These are phyloP conservation scores for Channa striata DNA, from an alignment of 2,797 vertebrate genomes.

Conservation along the genomic window DNA sequence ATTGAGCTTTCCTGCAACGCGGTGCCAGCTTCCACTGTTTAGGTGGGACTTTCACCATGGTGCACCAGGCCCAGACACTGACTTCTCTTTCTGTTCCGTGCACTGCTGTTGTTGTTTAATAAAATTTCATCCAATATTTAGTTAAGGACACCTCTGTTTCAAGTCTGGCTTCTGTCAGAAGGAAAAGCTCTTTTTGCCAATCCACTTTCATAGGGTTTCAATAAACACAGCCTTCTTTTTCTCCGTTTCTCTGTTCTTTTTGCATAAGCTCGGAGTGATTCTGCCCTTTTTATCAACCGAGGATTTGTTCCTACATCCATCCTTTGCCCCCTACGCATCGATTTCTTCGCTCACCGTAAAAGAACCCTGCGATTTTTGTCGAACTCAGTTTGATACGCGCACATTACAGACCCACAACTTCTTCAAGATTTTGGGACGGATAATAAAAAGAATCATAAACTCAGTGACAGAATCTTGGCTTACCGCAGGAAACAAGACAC, in stretches of 20 bases:
- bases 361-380: slow-evolving; percentile 51
- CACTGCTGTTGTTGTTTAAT: slow-evolving; percentile 75
- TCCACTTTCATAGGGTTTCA: slow-evolving; percentile 74
- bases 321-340: slow-evolving; percentile 42
- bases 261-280: slow-evolving; percentile 19
- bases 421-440: slow-evolving; percentile 49
- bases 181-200: slow-evolving; percentile 75
- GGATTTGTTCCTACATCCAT: slow-evolving; percentile 30
- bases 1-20: slow-evolving; percentile 75
- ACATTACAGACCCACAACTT: slow-evolving; percentile 36
- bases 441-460: slow-evolving; percentile 51
- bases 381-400: slow-evolving; percentile 53
- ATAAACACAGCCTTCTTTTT: slow-evolving; percentile 68
- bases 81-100: slow-evolving; percentile 64
- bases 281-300: slow-evolving; percentile 30
- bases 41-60: slow-evolving; percentile 67
- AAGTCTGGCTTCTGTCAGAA: slow-evolving; percentile 71
- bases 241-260: slow-evolving; percentile 22
- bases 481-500: slow-evolving; percentile 54
- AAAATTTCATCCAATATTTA: slow-evolving; percentile 74
- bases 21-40: slow-evolving; percentile 78
- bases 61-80: slow-evolving; percentile 50
- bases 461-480: slow-evolving; percentile 65
- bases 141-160: slow-evolving; percentile 68
- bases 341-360: slow-evolving; percentile 38